phyloP scores from a whole-genome alignment of 2,113 vertebrate genomes.

The Cyanistes caeruleus region DNA sequence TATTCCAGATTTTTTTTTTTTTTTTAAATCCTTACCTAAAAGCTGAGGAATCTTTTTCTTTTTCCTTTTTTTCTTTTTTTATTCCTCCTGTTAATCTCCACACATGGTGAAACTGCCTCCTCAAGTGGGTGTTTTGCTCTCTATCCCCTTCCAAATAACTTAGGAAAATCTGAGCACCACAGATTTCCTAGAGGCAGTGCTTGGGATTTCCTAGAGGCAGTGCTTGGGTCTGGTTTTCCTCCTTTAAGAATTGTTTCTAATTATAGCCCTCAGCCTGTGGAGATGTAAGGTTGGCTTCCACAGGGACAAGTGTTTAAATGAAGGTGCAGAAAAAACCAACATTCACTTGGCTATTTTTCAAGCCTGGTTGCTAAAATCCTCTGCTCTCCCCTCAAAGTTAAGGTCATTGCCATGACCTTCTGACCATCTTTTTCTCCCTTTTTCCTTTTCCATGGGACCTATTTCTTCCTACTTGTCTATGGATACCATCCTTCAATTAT shows the following conservation, averaged over 20 bases:
- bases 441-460: background rate
- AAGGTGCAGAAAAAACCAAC: background rate
- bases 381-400: background rate
- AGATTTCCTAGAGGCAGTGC: background rate
- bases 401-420: background rate
- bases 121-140: background rate
- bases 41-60: background rate
- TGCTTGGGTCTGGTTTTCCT: background rate
- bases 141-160: background rate
- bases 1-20: background rate
- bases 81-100: background rate
- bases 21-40: background rate
- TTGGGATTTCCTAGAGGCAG: background rate
- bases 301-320: rapidly evolving
- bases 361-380: background rate
- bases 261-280: background rate
- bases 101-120: background rate
- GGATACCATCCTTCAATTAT: background rate
- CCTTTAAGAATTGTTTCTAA: background rate
- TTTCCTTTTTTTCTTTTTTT: no score
- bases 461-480: background rate
- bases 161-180: background rate
- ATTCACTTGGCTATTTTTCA: background rate
- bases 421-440: background rate
- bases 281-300: background rate